phyloP scores from a whole-genome alignment of 2,888 invertebrate species.

The Aleiodes alternator region DNA sequence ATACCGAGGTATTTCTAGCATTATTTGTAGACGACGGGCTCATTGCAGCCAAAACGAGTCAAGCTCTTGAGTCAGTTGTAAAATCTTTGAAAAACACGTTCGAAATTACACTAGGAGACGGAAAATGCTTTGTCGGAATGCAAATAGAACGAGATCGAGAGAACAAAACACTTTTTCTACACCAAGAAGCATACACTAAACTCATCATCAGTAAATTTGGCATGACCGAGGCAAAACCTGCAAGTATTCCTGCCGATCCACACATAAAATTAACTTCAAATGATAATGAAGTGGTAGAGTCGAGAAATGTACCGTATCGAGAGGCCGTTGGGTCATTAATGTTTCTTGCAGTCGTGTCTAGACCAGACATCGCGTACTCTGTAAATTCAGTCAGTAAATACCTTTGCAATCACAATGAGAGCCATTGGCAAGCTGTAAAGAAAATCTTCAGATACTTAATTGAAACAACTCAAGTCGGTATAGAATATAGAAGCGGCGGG shows the following conservation, averaged over 20 bases:
- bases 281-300: slow-evolving; percentile 38
- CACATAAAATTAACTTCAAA: slow-evolving; percentile 39
- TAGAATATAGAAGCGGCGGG: slow-evolving; percentile 45
- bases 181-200: slow-evolving; percentile 17
- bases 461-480: slow-evolving; percentile 42
- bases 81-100: not conserved
- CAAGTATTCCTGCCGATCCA: slow-evolving; percentile 47
- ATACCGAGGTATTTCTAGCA: slow-evolving; percentile 14
- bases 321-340: slow-evolving; percentile 47
- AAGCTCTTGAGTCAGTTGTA: slow-evolving; percentile 1
- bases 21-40: slow-evolving; percentile 49
- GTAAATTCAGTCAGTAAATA: slow-evolving; percentile 47
- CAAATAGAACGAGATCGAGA: not conserved
- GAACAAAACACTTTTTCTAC: not conserved
- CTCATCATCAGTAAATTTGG: slow-evolving; percentile 48
- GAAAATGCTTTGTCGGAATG: not conserved
- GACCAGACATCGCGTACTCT: slow-evolving; percentile 48
- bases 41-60: slow-evolving; percentile 17
- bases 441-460: slow-evolving; percentile 45
- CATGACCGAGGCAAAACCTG: slow-evolving; percentile 52
- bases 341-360: slow-evolving; percentile 45
- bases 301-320: slow-evolving; percentile 45
- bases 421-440: slow-evolving; percentile 50
- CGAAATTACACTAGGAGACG: not conserved
- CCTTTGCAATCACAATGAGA: slow-evolving; percentile 31